A percentile compares a stretch with the other conserved stretches of the same genome.
phyloP scores from a whole-genome alignment of 2,888 invertebrate species.

The Aphodius granarius region DNA sequence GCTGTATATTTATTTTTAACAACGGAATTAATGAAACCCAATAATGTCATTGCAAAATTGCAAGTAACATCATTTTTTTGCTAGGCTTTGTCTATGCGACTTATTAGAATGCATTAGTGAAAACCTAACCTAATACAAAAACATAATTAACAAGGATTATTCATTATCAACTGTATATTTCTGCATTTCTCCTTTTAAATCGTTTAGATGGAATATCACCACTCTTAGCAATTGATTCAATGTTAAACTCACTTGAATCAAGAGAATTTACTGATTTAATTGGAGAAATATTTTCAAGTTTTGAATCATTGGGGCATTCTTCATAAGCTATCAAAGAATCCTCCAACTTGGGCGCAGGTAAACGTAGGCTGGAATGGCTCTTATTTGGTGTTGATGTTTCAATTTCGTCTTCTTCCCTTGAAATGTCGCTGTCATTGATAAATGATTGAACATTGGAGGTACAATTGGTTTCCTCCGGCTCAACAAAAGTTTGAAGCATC shows the following conservation, averaged over 20 bases:
- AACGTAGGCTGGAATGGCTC: constrained; percentile 30
- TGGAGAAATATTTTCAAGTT: background rate
- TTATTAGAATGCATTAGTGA: too few relatives aligned
- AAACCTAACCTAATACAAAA: too few relatives aligned
- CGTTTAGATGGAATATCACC: constrained; percentile 44
- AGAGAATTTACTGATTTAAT: constrained; percentile 9
- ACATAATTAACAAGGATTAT: background rate
- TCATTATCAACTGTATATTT: constrained; percentile 44
- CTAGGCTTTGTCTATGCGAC: too few relatives aligned
- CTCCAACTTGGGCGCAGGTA: constrained; percentile 42
- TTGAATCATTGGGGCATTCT: background rate
- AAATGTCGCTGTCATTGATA: constrained; percentile 31
- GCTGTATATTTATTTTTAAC: too few relatives aligned
- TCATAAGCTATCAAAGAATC: constrained; percentile 11
- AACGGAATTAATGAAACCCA: too few relatives aligned
- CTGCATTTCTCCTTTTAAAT: constrained; percentile 53
- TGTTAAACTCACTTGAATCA: background rate
- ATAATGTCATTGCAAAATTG: too few relatives aligned
- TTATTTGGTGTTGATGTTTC: constrained; percentile 25
- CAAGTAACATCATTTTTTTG: too few relatives aligned
- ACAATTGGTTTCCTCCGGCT: constrained; percentile 19
- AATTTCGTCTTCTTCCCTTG: constrained; percentile 22
- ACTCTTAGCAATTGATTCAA: background rate
- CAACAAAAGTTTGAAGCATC: constrained; percentile 45
- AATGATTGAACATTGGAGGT: constrained; percentile 21